These are phyloP conservation scores for Amiota mariae DNA, from an alignment of 2,888 invertebrate genomes.

Conservation along the genomic window DNA sequence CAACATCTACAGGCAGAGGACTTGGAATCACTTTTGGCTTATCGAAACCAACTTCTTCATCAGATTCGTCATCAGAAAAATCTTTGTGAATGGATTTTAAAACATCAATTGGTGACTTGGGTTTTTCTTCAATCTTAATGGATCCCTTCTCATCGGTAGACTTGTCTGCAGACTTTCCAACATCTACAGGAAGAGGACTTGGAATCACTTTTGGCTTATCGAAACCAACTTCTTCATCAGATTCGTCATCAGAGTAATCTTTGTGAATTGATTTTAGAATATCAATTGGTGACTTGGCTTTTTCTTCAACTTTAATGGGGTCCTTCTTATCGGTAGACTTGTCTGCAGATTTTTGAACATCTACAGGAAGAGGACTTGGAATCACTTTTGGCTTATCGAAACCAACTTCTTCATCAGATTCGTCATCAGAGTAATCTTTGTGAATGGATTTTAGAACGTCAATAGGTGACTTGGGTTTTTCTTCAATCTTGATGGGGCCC, in stretches of 20 bases:
- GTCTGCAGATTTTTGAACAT: background rate
- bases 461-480: conserved; percentile 17
- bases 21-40: conserved; percentile 25
- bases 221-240: conserved; percentile 1
- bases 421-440: conserved; percentile 25
- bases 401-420: conserved; percentile 6
- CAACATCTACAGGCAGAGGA: conserved; percentile 23
- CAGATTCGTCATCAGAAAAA: conserved; percentile 36
- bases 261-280: background rate
- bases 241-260: background rate
- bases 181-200: background rate
- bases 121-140: conserved; percentile 20
- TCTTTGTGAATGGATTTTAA: conserved; percentile 14
- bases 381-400: background rate
- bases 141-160: conserved; percentile 13
- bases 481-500: background rate
- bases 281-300: conserved; percentile 9
- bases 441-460: background rate
- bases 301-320: background rate
- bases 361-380: background rate
- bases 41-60: conserved; percentile 26
- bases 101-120: conserved; percentile 22
- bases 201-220: background rate
- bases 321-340: conserved; percentile 25
- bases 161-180: background rate